Evolutionary conservation across 2,888 invertebrate genomes (phyloP).

Genomic region (Phalangium opilio): DNA sequence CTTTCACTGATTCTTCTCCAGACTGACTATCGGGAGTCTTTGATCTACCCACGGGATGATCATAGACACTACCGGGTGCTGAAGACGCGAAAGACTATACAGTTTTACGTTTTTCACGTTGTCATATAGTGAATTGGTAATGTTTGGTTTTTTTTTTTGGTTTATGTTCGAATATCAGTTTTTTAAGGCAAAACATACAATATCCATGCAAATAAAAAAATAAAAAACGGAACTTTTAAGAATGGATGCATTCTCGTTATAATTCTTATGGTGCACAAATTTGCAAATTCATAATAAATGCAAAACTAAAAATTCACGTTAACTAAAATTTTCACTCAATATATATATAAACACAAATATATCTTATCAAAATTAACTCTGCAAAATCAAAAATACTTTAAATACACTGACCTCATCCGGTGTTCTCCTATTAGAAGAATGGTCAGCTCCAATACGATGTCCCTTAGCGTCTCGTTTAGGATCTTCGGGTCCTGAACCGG

Average conservation of each 20-base stretch:
- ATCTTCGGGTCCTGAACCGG: conserved; percentile 6
- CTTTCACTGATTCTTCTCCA: conserved; percentile 2
- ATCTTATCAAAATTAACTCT: no score
- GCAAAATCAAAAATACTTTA: no score
- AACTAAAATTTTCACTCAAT: no score
- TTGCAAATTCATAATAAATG: no score
- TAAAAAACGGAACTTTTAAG: no score
- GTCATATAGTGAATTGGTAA: background rate
- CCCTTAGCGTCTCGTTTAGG: background rate
- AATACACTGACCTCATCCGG: conserved; percentile 6
- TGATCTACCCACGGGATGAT: background rate
- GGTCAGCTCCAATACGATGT: background rate
- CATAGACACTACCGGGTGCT: background rate
- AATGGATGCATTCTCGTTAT: no score
- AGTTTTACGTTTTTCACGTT: background rate
- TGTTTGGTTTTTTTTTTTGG: background rate
- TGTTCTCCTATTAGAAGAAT: background rate
- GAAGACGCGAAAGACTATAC: background rate
- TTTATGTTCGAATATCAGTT: background rate
- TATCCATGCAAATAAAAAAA: background rate
- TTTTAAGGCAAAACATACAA: background rate
- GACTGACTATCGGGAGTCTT: conserved; percentile 1
- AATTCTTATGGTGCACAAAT: no score
- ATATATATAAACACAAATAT: no score
- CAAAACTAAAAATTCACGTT: no score